A percentile compares a stretch with the other conserved stretches of the same genome.
Conservation (phyloP, 2,113 vertebrate species). For the Pycnonotus jocosus region DNA sequence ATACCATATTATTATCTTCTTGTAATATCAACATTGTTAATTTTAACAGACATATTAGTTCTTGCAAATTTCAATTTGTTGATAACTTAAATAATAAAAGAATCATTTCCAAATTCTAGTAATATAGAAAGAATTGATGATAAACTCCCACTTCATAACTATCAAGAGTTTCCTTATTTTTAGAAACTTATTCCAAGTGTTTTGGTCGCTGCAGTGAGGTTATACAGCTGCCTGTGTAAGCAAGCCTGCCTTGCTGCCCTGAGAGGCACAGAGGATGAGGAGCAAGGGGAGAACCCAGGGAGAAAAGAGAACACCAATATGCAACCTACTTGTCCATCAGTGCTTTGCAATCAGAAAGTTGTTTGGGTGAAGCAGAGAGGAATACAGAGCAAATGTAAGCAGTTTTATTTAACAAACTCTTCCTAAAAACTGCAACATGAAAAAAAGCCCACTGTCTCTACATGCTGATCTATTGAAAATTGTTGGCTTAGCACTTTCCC, state of each 20-base stretch:
- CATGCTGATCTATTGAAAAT: background rate
- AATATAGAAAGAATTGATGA: background rate
- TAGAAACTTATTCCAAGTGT: background rate
- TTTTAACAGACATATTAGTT: background rate
- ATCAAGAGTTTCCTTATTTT: background rate
- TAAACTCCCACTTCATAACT: background rate
- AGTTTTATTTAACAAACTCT: background rate
- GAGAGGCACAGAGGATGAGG: background rate
- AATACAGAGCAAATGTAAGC: background rate
- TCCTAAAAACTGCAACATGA: background rate
- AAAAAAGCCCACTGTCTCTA: fast-evolving
- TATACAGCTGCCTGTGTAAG: fast-evolving
- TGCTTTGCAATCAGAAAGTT: background rate
- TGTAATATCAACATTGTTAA: background rate
- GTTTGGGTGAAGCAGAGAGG: background rate
- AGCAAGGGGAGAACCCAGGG: background rate
- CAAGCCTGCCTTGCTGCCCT: background rate
- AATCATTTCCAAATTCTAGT: background rate
- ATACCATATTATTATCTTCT: background rate
- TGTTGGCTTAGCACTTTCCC: background rate
- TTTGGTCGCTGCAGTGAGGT: fast-evolving
- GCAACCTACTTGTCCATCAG: background rate
- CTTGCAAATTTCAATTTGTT: background rate
- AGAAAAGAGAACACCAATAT: background rate
- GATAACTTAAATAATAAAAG: background rate